These are phyloP conservation scores for Crotalus horridus DNA, from an alignment of 2,113 vertebrate genomes.

Conservation along the genomic window DNA sequence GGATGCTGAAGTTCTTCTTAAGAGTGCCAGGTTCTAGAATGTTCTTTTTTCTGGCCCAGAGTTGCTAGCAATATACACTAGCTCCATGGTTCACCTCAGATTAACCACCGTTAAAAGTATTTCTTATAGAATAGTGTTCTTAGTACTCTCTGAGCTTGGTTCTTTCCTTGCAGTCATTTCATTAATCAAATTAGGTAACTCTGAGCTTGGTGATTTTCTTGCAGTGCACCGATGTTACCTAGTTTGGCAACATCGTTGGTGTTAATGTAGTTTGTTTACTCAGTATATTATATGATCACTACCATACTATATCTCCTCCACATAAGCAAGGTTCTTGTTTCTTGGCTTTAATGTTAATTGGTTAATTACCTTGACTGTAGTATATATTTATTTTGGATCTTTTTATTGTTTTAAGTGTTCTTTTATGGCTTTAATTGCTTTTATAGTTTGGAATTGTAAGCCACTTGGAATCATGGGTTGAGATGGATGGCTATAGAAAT, in stretches of 20 bases:
- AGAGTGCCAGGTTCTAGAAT: constrained; percentile 25
- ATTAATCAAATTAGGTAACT: no score
- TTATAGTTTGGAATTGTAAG: neutral
- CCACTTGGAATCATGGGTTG: no score
- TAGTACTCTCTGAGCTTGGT: no score
- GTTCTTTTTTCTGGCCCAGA: constrained; percentile 11
- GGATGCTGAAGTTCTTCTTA: constrained; percentile 43
- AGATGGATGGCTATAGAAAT: no score
- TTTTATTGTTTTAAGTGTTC: neutral
- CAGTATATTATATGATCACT: neutral
- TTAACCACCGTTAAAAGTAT: neutral
- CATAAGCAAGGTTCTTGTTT: neutral
- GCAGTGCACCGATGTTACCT: no score
- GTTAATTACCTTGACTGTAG: neutral
- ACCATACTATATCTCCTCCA: neutral
- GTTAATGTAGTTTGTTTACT: neutral
- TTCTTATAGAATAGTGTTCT: neutral
- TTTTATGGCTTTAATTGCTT: neutral
- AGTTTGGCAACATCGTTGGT: neutral
- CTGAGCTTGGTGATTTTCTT: no score
- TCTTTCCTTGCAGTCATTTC: no score
- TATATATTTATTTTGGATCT: neutral
- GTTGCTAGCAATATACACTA: constrained; percentile 26
- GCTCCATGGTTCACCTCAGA: neutral
- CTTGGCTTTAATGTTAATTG: neutral